Conservation (phyloP, 1,140 invertebrate species). For the Drosophila ercepeae region DNA sequence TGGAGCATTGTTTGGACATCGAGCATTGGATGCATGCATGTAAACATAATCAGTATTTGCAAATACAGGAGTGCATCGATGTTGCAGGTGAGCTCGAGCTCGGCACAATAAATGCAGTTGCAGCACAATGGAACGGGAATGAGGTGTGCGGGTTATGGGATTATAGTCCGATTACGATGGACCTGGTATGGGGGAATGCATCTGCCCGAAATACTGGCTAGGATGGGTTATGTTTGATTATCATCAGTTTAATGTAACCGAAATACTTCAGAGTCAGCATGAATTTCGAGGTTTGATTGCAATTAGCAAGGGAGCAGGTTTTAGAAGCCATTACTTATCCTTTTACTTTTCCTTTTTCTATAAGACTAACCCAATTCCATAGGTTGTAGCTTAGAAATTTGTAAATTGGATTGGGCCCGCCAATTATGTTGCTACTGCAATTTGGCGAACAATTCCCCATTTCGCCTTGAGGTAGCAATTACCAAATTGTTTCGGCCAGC, state of each 20-base stretch:
- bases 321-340: neutral
- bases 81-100: neutral
- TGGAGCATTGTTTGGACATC: constrained; percentile 65
- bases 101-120: constrained; percentile 9
- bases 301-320: neutral
- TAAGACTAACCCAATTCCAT: neutral
- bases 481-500: constrained; percentile 50
- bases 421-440: constrained; percentile 38
- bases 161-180: constrained; percentile 21
- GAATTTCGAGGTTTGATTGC: neutral
- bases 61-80: constrained; percentile 65
- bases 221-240: constrained; percentile 27
- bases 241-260: constrained; percentile 27
- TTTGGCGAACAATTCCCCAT: constrained; percentile 13
- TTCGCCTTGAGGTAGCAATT: constrained; percentile 53
- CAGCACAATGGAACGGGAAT: constrained; percentile 10
- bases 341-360: neutral
- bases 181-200: neutral
- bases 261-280: constrained; percentile 25
- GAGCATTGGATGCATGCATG: constrained; percentile 71
- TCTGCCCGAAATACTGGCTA: constrained; percentile 6
- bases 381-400: neutral
- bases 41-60: constrained; percentile 82
- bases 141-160: constrained; percentile 24
- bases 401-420: constrained; percentile 7